Base-by-base conservation (phyloP, 2,113 vertebrate genomes). In the Himantopus leucocephalus region DNA sequence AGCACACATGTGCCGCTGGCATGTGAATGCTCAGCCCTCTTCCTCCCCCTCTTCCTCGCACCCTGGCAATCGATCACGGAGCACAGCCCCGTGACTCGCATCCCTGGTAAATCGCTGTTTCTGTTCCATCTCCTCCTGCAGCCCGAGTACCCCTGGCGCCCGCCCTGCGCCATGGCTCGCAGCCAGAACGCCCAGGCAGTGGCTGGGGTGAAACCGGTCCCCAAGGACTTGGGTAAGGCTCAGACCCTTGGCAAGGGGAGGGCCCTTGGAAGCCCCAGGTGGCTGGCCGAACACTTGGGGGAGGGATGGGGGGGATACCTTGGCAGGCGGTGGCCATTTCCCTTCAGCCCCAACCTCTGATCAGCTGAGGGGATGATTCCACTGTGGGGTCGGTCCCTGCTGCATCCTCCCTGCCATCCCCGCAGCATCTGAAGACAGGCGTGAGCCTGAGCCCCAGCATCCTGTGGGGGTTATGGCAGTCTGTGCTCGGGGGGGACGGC, bases 81-180 rank as follows among this genome's bases (percentile, higher is more conserved):
- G 32, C 0, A 0, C 43, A 52, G 41, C 45, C 52, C 64, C 4
- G 4, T 37, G 50, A 35, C 48, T 68, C 21, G 12, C 30, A 32
- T 52, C 21, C 24, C 26, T 8, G 34, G 8, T 93, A 84, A 88
- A 12, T 24, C 6, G 3, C 23, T 10, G 4, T 72, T 71, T 92
- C 41, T 85, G 39, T 95, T 96, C 47, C 34, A 29, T 92, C 79
- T 93, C 48, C 43, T 92, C 53, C 93, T 47, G 12, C 96, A 98
- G 96, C 91, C 98, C 34, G 99, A 99, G 92, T 99, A 99, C 70
- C 96, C 98, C n/a, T 99, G 99, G 99, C 98, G 98, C 84, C 97
- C 98, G 1, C 98, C 98, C 80, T 99, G 98, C n/a, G 98, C 98
- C 68, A 98, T 98, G 83, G 96, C 98, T 52, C 98, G 96, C 75